These are phyloP conservation scores for Chelmon rostratus DNA, from an alignment of 2,797 vertebrate species.

Conservation along the genomic window DNA sequence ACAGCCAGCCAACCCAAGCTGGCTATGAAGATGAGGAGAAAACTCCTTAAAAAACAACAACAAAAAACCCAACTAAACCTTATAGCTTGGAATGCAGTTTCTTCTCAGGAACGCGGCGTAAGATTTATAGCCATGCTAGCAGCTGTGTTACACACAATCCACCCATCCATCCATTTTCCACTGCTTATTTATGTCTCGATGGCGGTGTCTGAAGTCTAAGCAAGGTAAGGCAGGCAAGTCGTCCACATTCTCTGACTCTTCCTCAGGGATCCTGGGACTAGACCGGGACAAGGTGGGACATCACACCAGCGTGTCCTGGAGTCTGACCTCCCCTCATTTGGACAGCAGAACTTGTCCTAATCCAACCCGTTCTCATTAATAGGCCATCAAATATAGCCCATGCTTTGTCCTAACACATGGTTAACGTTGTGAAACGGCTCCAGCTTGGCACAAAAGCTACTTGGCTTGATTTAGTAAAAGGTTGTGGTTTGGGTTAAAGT, in stretches of 20 bases:
- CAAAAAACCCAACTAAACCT: not conserved
- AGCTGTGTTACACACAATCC: not conserved
- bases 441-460: too few relatives aligned
- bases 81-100: not conserved
- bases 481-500: too few relatives aligned
- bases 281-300: not conserved
- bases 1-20: not conserved
- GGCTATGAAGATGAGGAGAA: conserved; percentile 9
- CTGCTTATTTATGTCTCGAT: not conserved
- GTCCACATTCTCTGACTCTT: not conserved
- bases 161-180: not conserved
- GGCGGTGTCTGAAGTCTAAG: not conserved
- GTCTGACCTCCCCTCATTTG: not conserved
- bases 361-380: too few relatives aligned
- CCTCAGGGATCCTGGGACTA: not conserved
- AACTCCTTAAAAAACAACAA: not conserved
- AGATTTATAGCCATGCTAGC: not conserved
- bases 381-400: too few relatives aligned
- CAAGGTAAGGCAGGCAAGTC: not conserved
- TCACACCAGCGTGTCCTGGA: not conserved
- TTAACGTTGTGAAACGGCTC: too few relatives aligned
- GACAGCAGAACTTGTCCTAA: not conserved
- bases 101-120: not conserved
- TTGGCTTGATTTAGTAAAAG: too few relatives aligned
- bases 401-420: too few relatives aligned